These are phyloP conservation scores for Cichlasoma orientale DNA, from an alignment of 2,797 vertebrate species.

Conservation along the genomic window DNA sequence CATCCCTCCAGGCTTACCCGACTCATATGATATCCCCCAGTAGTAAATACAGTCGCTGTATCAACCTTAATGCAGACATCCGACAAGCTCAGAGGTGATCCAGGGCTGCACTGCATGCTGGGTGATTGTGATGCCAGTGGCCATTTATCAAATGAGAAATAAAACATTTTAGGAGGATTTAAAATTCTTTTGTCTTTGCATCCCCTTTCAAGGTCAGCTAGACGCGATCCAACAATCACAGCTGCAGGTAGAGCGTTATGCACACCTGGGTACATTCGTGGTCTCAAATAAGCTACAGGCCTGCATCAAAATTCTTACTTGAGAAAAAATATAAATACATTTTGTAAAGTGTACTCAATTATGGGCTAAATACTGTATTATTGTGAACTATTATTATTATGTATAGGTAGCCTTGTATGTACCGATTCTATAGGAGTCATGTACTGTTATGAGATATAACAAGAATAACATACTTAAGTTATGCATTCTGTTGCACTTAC, in stretches of 20 bases:
- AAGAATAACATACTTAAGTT: too few species aligned
- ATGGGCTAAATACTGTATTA: too few species aligned
- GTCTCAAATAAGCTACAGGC: background rate
- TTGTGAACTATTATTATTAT: too few species aligned
- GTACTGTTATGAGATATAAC: too few species aligned
- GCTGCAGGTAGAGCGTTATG: background rate
- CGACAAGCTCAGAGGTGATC: conserved; percentile 48
- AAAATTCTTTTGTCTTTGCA: conserved; percentile 40
- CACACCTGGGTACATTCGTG: background rate
- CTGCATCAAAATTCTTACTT: background rate
- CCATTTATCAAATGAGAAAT: conserved; percentile 34
- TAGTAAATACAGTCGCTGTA: conserved; percentile 69
- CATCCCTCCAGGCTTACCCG: conserved; percentile 75
- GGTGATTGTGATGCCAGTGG: conserved; percentile 14
- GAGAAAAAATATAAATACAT: background rate
- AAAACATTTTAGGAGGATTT: conserved; percentile 54
- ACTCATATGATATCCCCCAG: conserved; percentile 71
- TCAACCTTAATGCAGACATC: conserved; percentile 62
- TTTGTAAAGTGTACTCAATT: too few species aligned
- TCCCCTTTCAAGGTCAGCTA: conserved; percentile 27
- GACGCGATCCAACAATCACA: conserved; percentile 6
- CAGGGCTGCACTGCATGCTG: conserved; percentile 2
- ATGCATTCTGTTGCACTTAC: too few species aligned
- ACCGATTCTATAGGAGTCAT: too few species aligned
- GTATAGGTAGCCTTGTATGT: too few species aligned